phyloP scores from a whole-genome alignment of 2,888 invertebrate genomes.

The Pterostichus madidus region DNA sequence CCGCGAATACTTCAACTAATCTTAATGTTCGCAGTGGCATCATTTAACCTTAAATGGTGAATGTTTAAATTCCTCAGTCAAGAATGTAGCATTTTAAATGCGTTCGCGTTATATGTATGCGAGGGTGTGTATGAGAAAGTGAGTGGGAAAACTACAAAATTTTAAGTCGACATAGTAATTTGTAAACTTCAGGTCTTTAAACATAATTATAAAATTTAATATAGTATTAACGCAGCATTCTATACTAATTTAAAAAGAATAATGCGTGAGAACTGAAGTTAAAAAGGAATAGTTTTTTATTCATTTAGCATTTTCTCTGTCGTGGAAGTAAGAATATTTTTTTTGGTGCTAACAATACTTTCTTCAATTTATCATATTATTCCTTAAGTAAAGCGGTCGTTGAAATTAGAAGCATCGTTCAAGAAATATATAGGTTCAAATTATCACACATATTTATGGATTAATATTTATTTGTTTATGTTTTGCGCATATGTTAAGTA shows the following conservation, averaged over 20 bases:
- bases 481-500: no score
- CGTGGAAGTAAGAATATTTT: no score
- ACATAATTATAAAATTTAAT: conserved; percentile 57
- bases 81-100: background rate
- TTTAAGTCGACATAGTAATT: conserved; percentile 40
- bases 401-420: no score
- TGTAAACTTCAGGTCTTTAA: conserved; percentile 52
- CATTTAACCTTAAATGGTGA: no score
- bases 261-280: conserved; percentile 18
- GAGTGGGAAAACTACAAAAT: background rate
- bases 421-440: no score
- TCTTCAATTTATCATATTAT: no score
- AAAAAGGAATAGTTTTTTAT: conserved; percentile 52
- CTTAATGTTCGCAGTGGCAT: no score
- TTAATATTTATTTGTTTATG: no score
- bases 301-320: conserved; percentile 37
- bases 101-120: background rate
- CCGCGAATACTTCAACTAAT: no score
- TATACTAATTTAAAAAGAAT: conserved; percentile 54
- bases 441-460: no score
- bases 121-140: background rate
- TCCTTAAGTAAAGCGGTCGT: no score
- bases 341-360: no score
- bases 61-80: background rate
- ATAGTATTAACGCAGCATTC: conserved; percentile 40